Evolutionary conservation across 2,113 vertebrate genomes (phyloP).

Genomic region (Rhodinocichla rosea): DNA sequence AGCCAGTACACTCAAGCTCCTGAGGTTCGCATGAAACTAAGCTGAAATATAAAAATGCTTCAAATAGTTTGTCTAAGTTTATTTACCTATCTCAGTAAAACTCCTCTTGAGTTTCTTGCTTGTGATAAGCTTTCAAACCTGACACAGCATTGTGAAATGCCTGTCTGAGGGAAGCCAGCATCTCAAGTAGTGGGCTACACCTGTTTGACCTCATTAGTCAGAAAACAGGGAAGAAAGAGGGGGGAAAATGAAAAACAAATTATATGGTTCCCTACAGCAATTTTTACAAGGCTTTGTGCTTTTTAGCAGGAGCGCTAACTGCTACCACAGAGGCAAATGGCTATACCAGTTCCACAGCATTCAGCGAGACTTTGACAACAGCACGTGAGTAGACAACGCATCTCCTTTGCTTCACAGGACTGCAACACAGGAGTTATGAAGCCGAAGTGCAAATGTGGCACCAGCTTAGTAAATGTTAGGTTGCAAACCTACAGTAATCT

Average conservation of each 20-base stretch:
- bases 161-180: background rate
- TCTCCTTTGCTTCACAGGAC: background rate
- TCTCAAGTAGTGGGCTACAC: background rate
- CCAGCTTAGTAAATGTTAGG: background rate
- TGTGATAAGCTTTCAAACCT: background rate
- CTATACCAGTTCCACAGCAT: background rate
- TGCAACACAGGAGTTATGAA: background rate
- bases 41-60: background rate
- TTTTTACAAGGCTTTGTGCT: conserved; percentile 18
- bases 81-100: background rate
- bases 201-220: background rate
- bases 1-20: background rate
- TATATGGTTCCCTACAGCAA: background rate
- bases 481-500: background rate
- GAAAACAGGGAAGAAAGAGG: background rate
- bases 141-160: background rate
- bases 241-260: background rate
- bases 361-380: background rate
- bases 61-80: background rate
- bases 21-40: background rate
- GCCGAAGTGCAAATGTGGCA: background rate
- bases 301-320: background rate
- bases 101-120: background rate
- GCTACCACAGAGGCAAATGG: background rate
- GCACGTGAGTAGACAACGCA: background rate